phyloP scores from a whole-genome alignment of 2,797 vertebrate genomes.

The Diceros bicornis region DNA sequence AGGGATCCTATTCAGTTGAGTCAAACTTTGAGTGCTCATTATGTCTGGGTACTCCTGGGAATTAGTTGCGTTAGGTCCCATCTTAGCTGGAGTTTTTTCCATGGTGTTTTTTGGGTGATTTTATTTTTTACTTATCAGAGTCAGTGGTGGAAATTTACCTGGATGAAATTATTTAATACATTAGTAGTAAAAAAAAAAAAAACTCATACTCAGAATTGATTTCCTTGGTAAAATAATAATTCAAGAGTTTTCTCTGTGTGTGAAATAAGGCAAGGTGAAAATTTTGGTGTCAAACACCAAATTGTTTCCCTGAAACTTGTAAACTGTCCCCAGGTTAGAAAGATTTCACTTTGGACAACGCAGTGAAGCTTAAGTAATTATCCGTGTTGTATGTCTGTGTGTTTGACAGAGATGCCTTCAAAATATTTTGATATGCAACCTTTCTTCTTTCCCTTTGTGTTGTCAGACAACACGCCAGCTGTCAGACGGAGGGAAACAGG shows the following conservation, averaged over 20 bases:
- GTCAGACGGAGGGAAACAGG: slow-evolving; percentile 69
- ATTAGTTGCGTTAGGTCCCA: background rate
- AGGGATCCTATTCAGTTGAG: background rate
- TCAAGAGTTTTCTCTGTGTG: background rate
- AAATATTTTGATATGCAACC: slow-evolving; percentile 78
- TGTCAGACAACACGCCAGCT: slow-evolving; percentile 77
- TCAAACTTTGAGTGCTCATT: background rate
- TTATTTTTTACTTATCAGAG: background rate
- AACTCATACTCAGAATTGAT: background rate
- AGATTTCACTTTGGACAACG: slow-evolving; percentile 67
- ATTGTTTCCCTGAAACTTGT: slow-evolving; percentile 24
- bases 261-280: background rate
- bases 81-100: background rate
- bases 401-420: slow-evolving; percentile 61
- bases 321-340: background rate
- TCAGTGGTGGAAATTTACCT: background rate
- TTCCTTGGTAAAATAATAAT: slow-evolving; percentile 1
- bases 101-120: background rate
- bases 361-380: slow-evolving; percentile 60
- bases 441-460: slow-evolving; percentile 72
- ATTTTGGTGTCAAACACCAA: background rate
- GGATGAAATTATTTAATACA: background rate
- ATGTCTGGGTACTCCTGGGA: background rate
- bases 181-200: background rate
- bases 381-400: background rate